Evolutionary conservation across 2,888 invertebrate genomes (phyloP).

Genomic region (Petrolisthes manimaculis): DNA sequence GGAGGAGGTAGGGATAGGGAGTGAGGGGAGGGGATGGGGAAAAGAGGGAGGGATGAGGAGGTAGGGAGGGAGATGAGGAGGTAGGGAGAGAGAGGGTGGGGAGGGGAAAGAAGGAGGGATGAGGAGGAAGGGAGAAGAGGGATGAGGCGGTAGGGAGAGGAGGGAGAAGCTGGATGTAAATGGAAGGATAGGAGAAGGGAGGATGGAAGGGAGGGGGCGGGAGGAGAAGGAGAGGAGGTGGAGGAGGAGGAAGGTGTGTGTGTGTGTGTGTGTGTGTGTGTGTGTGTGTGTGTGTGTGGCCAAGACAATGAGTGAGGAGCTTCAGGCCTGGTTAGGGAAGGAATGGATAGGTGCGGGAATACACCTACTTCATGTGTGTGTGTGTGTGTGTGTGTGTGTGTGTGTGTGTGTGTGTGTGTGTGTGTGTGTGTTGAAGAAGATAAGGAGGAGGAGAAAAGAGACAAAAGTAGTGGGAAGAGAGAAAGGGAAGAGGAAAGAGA

Average conservation of each 20-base stretch:
- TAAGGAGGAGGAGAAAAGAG: too few species aligned
- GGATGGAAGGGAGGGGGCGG: neutral
- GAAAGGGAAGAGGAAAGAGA: too few species aligned
- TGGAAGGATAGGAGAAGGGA: neutral
- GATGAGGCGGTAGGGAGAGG: too few species aligned
- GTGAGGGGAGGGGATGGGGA: constrained; percentile 12
- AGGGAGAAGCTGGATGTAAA: neutral
- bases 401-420: too few species aligned
- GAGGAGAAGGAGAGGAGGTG: neutral
- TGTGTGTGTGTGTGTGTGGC: constrained; percentile 1
- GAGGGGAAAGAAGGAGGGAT: neutral
- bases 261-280: constrained; percentile 1
- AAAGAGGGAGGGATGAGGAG: neutral
- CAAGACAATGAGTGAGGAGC: too few species aligned
- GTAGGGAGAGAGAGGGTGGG: neutral
- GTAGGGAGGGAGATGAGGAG: neutral
- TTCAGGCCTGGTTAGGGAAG: too few species aligned
- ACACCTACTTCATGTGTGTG: too few species aligned
- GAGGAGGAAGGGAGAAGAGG: neutral
- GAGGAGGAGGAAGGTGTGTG: neutral
- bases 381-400: too few species aligned
- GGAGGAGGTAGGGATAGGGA: constrained; percentile 28
- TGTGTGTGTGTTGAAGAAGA: too few species aligned
- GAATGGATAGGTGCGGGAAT: too few species aligned
- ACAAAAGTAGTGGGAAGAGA: too few species aligned